A percentile compares a stretch with the other conserved stretches of the same genome.
Evolutionary conservation across 2,113 vertebrate species (phyloP).

Genomic region (Saccopteryx bilineata): DNA sequence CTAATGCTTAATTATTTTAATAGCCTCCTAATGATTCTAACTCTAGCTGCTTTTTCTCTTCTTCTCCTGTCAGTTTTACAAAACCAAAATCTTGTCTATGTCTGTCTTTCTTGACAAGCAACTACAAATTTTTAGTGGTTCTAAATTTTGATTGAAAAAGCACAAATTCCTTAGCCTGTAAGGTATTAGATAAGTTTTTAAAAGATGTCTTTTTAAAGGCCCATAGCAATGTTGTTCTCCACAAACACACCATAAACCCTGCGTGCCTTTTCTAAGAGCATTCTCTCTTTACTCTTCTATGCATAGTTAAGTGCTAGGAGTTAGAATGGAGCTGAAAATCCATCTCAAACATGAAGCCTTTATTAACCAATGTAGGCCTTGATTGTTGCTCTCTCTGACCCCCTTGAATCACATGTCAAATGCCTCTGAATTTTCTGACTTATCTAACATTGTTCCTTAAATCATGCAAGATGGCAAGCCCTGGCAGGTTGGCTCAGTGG

Average conservation of each 20-base stretch:
- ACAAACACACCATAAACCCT: neutral
- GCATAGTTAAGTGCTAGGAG: neutral
- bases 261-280: neutral
- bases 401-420: neutral
- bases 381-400: neutral
- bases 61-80: neutral
- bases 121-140: neutral
- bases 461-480: neutral
- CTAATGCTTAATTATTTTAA: conserved; percentile 48
- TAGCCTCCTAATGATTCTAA: neutral
- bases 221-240: neutral
- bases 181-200: neutral
- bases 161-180: neutral
- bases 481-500: too few relatives aligned
- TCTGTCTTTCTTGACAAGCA: neutral
- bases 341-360: neutral
- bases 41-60: neutral
- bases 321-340: neutral
- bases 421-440: neutral
- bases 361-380: neutral
- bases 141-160: conserved; percentile 54
- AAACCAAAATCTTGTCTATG: neutral
- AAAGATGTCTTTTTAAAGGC: neutral
- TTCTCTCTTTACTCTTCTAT: neutral
- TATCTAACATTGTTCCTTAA: neutral